Base-by-base conservation (phyloP, 2,113 vertebrate genomes). In the Centrocercus urophasianus region DNA sequence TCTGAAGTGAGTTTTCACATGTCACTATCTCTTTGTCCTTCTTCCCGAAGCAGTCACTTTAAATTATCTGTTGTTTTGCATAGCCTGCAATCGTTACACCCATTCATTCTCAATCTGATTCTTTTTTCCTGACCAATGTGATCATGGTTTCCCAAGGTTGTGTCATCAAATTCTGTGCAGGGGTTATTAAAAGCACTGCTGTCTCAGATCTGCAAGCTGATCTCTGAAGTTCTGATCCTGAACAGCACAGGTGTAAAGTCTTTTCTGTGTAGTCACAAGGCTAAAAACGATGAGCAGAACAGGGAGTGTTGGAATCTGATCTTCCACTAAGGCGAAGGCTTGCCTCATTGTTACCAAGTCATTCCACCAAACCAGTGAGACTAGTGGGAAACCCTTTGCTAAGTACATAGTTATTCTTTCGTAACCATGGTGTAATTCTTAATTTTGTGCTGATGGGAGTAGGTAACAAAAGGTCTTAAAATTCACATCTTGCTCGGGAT, bases 241-340 rank as follows among this genome's bases (percentile, higher is more conserved):
- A 72, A 32, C 52, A 63, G 78, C 94, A 88, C 92, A 93, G 72
- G 90, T 92, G 86, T 83, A 18, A 85, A 80, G 82, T 50, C 80
- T 65, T 92, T 86, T 66, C 40, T 15, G 45, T 72, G 90, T 79
- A 92, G 92, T 95, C 94, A 95, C 63, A 70, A 76, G 69, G 86
- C 92, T 95, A 93, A 96, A 95, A 95, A 90, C 36, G 72, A 86
- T 66, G 48, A 94, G 36, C 66, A 81, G 85, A 43, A 67, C 77
- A 56, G 77, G 13, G 34, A 20, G 13, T 34, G 8, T 14, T 52
- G 93, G 87, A 95, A 96, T 79, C 81, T 75, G 57, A 93, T 92
- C 78, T 71, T 87, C 69, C 2, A 0, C 16, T 66, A 45, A 48
- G 65, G n/a, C 63, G 16, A 60, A 32, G 11, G 28, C 42, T 86